phyloP scores from a whole-genome alignment of 92 coral and sea anemone genomes.

The Bergia puertoricense region DNA sequence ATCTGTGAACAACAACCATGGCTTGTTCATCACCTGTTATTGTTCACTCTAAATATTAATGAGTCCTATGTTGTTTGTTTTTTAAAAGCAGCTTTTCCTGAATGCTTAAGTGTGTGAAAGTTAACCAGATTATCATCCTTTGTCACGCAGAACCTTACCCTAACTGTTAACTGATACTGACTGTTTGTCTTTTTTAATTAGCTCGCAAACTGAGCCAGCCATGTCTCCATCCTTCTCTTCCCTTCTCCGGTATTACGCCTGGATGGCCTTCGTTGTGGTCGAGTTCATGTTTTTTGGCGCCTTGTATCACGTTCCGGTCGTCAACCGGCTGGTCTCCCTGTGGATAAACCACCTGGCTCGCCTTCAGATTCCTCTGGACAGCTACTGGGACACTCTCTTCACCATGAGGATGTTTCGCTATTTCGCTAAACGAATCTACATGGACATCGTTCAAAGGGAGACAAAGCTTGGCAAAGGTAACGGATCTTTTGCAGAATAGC shows the following conservation, averaged over 20 bases:
- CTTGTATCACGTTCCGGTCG: background rate
- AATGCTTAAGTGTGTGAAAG: too few species aligned
- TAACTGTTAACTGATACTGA: too few species aligned
- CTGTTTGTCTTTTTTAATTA: background rate
- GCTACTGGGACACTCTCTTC: constrained; percentile 6
- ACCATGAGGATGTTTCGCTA: constrained; percentile 7
- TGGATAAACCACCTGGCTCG: constrained; percentile 15
- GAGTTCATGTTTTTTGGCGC: constrained; percentile 2
- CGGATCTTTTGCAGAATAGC: too few species aligned
- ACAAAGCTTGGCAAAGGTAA: background rate
- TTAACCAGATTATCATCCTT: too few species aligned
- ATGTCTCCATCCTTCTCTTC: background rate
- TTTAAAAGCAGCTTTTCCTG: too few species aligned
- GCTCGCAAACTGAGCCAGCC: background rate
- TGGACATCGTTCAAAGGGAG: constrained; percentile 12
- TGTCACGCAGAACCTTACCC: too few species aligned
- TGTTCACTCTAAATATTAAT: too few species aligned
- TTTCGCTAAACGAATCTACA: constrained; percentile 10
- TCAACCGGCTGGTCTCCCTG: background rate
- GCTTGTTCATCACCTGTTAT: too few species aligned
- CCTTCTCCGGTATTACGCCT: constrained; percentile 11
- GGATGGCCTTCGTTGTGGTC: constrained; percentile 11
- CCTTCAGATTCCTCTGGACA: background rate
- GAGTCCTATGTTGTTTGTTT: too few species aligned
- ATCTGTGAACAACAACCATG: too few species aligned